A percentile compares a stretch with the other conserved stretches of the same genome.
These are phyloP conservation scores for Megaptera novaeangliae DNA, from an alignment of 2,113 vertebrate genomes.

Conservation along the genomic window DNA sequence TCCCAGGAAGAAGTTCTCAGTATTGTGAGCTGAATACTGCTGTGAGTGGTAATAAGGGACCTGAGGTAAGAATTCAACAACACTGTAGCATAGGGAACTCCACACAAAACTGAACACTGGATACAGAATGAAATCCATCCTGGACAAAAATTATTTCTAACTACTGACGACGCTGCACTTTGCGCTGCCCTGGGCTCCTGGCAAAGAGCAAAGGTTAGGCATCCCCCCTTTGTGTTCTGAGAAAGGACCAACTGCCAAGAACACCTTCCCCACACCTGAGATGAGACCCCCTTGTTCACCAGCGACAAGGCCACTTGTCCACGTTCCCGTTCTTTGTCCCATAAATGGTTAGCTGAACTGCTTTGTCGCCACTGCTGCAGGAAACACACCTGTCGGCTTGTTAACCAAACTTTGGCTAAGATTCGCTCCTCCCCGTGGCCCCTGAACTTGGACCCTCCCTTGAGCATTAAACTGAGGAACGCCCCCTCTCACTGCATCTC, in stretches of 20 bases:
- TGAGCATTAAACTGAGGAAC: background rate
- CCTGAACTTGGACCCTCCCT: background rate
- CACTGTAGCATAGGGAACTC: no score
- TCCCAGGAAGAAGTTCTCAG: background rate
- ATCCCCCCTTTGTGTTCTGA: background rate
- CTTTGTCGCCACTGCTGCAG: background rate
- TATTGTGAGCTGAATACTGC: rapidly evolving
- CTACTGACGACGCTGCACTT: background rate
- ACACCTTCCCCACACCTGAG: background rate
- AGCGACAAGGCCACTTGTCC: rapidly evolving
- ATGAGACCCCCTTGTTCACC: background rate
- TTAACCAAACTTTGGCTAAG: background rate
- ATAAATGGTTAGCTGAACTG: rapidly evolving
- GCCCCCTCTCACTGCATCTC: background rate
- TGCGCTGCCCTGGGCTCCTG: rapidly evolving
- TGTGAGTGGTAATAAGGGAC: no score
- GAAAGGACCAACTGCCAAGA: background rate
- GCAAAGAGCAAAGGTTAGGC: no score
- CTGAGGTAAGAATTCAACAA: rapidly evolving
- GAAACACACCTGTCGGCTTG: background rate
- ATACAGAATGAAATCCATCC: background rate
- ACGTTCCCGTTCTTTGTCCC: rapidly evolving
- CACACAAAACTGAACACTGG: background rate
- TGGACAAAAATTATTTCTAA: background rate
- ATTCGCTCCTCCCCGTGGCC: background rate